A percentile compares a stretch with the other conserved stretches of the same genome.
Evolutionary conservation across 2,113 vertebrate species (phyloP).

Genomic region (Archocentrus centrarchus): DNA sequence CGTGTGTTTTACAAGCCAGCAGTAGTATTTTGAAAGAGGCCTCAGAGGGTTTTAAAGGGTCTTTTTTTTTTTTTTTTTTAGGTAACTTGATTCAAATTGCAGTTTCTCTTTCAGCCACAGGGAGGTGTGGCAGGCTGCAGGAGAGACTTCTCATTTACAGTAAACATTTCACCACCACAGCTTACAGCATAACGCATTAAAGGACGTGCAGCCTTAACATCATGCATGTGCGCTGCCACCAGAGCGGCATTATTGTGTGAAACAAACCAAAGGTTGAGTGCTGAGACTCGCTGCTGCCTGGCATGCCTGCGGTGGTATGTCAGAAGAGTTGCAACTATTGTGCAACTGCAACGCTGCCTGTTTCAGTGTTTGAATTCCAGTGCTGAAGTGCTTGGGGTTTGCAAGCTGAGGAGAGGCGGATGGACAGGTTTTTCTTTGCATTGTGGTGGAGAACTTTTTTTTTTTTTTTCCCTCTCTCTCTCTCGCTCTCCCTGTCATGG

Average conservation of each 20-base stretch:
- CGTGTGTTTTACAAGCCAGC: neutral
- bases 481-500: constrained; percentile 52
- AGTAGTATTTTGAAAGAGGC: neutral
- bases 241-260: neutral
- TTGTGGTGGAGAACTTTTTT: constrained; percentile 57
- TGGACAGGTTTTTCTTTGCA: constrained; percentile 75
- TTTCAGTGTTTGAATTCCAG: constrained; percentile 52
- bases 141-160: neutral
- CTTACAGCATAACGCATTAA: constrained; percentile 30
- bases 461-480: too few relatives aligned
- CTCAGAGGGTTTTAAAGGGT: neutral
- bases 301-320: constrained; percentile 34
- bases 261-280: neutral
- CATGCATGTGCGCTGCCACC: constrained; percentile 9
- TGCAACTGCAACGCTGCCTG: constrained; percentile 39
- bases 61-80: too few relatives aligned
- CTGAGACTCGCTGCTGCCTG: neutral
- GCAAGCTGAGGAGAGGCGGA: constrained; percentile 33
- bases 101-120: constrained; percentile 29
- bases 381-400: constrained; percentile 20
- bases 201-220: constrained; percentile 37
- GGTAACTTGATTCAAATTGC: neutral
- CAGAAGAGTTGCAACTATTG: constrained; percentile 49
- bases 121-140: constrained; percentile 33
- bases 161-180: constrained; percentile 12